A percentile compares a stretch with the other conserved stretches of the same genome.
phyloP scores from a whole-genome alignment of 2,888 invertebrate genomes.

The Tribolium freemani region DNA sequence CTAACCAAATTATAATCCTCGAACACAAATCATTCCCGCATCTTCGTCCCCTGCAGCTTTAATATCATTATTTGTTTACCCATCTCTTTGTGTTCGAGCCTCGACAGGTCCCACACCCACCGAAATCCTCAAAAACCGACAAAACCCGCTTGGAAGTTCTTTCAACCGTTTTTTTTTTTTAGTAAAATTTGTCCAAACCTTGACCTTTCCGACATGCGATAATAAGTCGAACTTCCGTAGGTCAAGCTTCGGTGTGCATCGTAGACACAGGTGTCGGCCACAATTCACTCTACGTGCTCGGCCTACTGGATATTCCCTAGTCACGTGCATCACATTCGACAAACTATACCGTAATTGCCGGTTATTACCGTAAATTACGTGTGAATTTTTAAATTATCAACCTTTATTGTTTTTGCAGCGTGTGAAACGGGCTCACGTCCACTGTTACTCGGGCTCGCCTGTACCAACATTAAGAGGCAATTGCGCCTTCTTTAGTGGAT shows the following conservation, averaged over 20 bases:
- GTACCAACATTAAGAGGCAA: neutral
- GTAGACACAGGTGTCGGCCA: slow-evolving; percentile 8
- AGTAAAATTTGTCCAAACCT: neutral
- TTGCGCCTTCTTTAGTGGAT: neutral
- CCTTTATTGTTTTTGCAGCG: neutral
- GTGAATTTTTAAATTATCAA: slow-evolving; percentile 12
- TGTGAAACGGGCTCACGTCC: neutral
- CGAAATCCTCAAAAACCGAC: no score
- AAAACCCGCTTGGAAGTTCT: no score
- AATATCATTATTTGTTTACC: neutral
- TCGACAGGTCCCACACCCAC: neutral
- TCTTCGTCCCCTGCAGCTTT: neutral
- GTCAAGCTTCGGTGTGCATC: neutral
- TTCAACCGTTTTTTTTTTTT: neutral
- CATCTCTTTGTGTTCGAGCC: neutral
- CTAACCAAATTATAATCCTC: neutral
- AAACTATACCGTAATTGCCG: slow-evolving; percentile 5
- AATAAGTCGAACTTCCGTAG: neutral
- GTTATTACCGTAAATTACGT: slow-evolving; percentile 13
- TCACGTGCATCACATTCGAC: slow-evolving; percentile 12
- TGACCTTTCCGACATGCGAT: slow-evolving; percentile 3
- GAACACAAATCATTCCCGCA: neutral
- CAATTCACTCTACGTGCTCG: slow-evolving; percentile 20
- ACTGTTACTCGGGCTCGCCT: no score
- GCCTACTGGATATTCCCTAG: slow-evolving; percentile 16